Conservation (phyloP, 2,113 vertebrate genomes). For the Casuarius casuarius region DNA sequence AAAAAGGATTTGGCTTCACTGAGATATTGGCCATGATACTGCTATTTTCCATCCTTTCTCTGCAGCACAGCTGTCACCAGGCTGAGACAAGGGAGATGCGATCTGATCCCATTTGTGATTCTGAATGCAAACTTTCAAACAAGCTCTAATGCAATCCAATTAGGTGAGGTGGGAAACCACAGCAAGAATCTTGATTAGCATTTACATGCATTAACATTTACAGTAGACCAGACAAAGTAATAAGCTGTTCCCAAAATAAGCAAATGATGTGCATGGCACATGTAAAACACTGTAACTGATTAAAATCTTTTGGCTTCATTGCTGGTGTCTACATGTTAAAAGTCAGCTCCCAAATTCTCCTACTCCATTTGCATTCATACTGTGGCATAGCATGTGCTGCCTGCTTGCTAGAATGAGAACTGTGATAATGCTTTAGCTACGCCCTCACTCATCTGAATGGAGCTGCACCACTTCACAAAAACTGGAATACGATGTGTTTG, state of each 20-base stretch:
- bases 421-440: not conserved
- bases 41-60: not conserved
- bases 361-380: not conserved
- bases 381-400: accelerated
- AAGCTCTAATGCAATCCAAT: slow-evolving; percentile 34
- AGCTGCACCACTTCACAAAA: accelerated
- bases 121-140: not conserved
- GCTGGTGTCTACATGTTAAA: not conserved
- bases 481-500: not conserved
- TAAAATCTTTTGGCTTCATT: not conserved
- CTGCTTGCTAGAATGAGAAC: not conserved
- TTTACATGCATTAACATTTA: slow-evolving; percentile 54
- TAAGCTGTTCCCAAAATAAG: slow-evolving; percentile 51
- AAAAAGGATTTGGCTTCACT: not conserved
- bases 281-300: not conserved
- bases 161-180: slow-evolving; percentile 19
- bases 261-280: not conserved
- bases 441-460: accelerated
- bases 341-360: not conserved
- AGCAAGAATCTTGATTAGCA: slow-evolving; percentile 30
- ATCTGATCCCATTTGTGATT: not conserved
- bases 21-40: not conserved
- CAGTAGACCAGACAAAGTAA: slow-evolving; percentile 47
- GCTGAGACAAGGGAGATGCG: not conserved
- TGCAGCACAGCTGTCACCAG: not conserved